Evolutionary conservation across 2,888 invertebrate species (phyloP).

Genomic region (Epinotia demarniana): DNA sequence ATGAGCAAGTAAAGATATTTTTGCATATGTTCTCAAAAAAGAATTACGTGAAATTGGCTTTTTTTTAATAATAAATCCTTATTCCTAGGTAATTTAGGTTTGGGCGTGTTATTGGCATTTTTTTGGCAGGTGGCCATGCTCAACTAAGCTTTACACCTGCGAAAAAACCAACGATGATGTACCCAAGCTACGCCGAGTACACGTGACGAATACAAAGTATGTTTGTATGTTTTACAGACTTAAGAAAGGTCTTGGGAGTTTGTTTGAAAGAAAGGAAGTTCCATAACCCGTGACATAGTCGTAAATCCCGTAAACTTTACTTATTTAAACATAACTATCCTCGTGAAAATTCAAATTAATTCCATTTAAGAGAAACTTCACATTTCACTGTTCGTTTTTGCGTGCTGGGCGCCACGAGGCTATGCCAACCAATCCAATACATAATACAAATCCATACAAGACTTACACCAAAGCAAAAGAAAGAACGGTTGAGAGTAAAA

Average conservation of each 20-base stretch:
- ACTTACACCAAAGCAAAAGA: background rate
- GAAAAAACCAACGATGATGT: background rate
- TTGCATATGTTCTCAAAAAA: too few species aligned
- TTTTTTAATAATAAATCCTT: too few species aligned
- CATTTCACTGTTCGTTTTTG: too few species aligned
- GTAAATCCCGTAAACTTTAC: background rate
- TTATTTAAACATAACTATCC: background rate
- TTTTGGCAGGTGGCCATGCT: background rate
- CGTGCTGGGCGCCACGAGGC: too few species aligned
- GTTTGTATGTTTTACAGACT: background rate
- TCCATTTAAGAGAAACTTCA: too few species aligned
- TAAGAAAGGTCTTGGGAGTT: background rate
- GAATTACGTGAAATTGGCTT: too few species aligned
- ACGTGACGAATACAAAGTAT: background rate
- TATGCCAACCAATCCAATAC: background rate
- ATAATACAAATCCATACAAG: background rate
- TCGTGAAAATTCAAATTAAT: too few species aligned
- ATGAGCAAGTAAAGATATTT: too few species aligned
- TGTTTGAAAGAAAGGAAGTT: background rate
- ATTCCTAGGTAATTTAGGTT: too few species aligned
- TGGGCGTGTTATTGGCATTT: too few species aligned
- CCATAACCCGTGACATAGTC: background rate
- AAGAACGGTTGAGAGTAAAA: conserved; percentile 6
- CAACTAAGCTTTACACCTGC: background rate
- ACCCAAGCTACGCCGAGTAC: background rate